Base-by-base conservation (phyloP, 2,113 vertebrate genomes). In the Bucco capensis region DNA sequence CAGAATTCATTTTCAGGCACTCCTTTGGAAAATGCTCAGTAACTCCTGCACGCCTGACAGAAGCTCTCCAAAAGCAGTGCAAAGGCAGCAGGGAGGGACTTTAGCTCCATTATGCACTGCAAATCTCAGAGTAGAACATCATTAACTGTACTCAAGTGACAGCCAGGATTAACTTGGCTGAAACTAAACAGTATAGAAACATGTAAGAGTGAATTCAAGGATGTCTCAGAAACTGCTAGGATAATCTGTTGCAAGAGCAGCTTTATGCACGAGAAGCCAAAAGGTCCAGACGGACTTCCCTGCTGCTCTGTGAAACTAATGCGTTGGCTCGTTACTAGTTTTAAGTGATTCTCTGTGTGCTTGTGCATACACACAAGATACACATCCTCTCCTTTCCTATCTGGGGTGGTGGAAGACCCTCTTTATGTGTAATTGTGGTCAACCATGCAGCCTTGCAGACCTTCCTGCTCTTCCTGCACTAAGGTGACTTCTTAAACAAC, bases 1-100 rank as follows among this genome's bases (percentile, higher is more conserved):
- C 38, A 47, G 69, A 42, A 94, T 88, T 95, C 88, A 81, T 93
- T 95, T 96, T 72, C 84, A 78, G 49, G 44, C 66, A 18, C 24
- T 79, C 24, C 53, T 94, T 89, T 83, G n/a, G 17, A 44, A 92
- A 96, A 90, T 10, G 21, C 30, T 83, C 2, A 0, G 67, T 83
- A 73, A 81, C 35, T 94, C 73, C 62, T 50, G 10, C 0, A 2
- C 3, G 12, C 46, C 54, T 0, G 0, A 33, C 60, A 82, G 65
- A 84, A 89, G 58, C 38, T 51, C 30, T 44, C 50, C 0, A 0
- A 83, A 75, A 93, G 50, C 83, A 65, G 21, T 1, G 0, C 12
- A 47, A 66, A 37, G 54, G 79, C 28, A 0, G 0, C 14, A 56
- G 86, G 71, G 89, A 83, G 31, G 58, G 51, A 71, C 64, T 85